Evolutionary conservation across 1,140 invertebrate species (phyloP).

Genomic region (Macrotrachela quadricornifera): DNA sequence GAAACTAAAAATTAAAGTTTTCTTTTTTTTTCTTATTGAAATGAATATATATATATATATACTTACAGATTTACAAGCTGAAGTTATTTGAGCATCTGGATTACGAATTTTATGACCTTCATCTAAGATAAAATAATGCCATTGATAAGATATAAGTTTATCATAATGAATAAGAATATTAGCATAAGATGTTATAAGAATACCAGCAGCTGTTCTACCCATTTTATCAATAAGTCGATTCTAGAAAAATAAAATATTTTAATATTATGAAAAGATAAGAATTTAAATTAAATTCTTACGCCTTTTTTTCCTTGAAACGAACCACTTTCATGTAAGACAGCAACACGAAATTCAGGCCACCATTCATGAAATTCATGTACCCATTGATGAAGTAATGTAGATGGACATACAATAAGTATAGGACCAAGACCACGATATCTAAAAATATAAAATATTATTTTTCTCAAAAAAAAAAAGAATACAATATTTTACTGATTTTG

Average conservation of each 20-base stretch:
- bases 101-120: conserved; percentile 94
- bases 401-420: conserved; percentile 61
- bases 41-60: too few species aligned
- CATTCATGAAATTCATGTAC: conserved; percentile 73
- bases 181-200: conserved; percentile 47
- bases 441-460: not conserved
- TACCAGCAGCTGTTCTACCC: conserved; percentile 7
- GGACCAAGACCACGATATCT: conserved; percentile 54
- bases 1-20: conserved; percentile 41
- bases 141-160: conserved; percentile 44
- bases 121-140: conserved; percentile 85
- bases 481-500: too few species aligned
- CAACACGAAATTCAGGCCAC: conserved; percentile 63
- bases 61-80: conserved; percentile 25
- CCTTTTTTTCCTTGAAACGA: conserved; percentile 31
- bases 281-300: conserved; percentile 16
- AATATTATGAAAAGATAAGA: too few species aligned
- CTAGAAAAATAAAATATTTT: conserved; percentile 28
- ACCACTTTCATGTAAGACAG: conserved; percentile 62
- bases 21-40: too few species aligned
- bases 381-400: conserved; percentile 87
- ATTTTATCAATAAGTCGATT: not conserved
- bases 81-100: conserved; percentile 57
- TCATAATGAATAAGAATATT: conserved; percentile 44
- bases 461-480: too few species aligned